Conservation (phyloP, 2,113 vertebrate genomes). For the Emydocephalus ijimae region DNA sequence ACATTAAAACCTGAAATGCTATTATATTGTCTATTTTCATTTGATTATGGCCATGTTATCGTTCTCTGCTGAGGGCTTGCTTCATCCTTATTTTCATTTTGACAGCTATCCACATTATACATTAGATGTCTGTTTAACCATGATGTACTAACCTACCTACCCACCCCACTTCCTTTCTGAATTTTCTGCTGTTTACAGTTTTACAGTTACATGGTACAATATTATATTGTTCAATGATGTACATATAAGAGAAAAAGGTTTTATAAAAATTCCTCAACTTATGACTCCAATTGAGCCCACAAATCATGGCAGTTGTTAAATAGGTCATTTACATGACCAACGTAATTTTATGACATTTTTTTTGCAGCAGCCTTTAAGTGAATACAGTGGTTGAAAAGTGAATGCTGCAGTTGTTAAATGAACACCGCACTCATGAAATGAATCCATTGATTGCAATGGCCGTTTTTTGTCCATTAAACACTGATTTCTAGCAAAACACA, state of each 20-base stretch:
- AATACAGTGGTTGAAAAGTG: background rate
- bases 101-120: background rate
- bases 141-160: background rate
- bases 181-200: background rate
- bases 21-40: background rate
- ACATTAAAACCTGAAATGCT: background rate
- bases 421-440: background rate
- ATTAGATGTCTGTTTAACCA: background rate
- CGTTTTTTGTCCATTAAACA: background rate
- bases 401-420: background rate
- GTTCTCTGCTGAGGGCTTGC: background rate
- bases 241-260: background rate
- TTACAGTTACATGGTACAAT: background rate
- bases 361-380: background rate
- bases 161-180: background rate
- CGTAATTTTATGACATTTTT: background rate
- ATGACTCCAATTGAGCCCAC: background rate
- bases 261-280: background rate
- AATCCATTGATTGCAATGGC: background rate
- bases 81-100: background rate
- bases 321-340: background rate
- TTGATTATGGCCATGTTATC: background rate
- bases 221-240: background rate
- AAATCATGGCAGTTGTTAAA: background rate
- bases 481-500: background rate